Conservation (phyloP, 1,140 invertebrate genomes). For the Cyclargus thomasi region DNA sequence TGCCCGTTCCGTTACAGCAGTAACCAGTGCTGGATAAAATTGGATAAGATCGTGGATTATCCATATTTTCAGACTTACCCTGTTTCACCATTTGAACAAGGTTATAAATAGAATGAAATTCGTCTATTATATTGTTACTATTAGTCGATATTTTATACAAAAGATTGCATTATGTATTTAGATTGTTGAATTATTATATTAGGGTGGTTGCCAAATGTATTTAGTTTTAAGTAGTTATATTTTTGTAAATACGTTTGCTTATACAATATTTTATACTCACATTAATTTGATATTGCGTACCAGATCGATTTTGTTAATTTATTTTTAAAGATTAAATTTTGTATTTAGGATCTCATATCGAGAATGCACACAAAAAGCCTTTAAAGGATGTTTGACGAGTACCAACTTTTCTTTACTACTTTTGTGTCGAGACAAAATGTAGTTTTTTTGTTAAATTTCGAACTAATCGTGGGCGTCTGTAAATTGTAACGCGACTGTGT, state of each 20-base stretch:
- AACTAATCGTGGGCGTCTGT: too few relatives aligned
- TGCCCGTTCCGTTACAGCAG: too few relatives aligned
- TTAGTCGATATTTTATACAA: neutral
- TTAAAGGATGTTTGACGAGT: neutral
- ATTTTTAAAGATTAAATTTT: neutral
- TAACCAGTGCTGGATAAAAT: too few relatives aligned
- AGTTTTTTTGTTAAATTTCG: too few relatives aligned
- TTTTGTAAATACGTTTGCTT: neutral
- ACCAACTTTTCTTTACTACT: neutral
- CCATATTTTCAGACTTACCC: too few relatives aligned
- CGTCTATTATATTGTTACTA: neutral
- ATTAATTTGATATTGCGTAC: neutral
- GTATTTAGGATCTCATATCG: neutral
- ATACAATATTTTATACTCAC: neutral
- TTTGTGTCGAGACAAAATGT: too few relatives aligned
- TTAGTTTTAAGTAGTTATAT: neutral
- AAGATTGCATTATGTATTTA: conserved; percentile 10
- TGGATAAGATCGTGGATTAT: too few relatives aligned
- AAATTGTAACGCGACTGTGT: too few relatives aligned
- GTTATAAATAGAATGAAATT: neutral
- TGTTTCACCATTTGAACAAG: too few relatives aligned
- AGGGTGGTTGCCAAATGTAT: neutral
- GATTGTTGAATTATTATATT: neutral
- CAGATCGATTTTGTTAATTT: neutral
- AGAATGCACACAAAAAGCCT: too few relatives aligned